These are phyloP conservation scores for Saturnia pavonia DNA, from an alignment of 2,888 invertebrate species.

Conservation along the genomic window DNA sequence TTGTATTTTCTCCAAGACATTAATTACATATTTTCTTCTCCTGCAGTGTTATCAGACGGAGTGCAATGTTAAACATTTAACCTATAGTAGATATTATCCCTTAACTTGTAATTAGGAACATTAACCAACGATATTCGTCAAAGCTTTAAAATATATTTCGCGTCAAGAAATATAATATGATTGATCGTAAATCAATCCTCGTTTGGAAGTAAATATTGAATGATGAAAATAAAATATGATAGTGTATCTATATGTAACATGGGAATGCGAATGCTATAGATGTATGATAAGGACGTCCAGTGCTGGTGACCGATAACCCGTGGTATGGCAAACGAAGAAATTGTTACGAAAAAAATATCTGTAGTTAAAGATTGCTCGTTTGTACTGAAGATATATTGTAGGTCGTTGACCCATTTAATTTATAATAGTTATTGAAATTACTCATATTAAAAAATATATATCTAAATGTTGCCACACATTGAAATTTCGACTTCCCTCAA, in stretches of 20 bases:
- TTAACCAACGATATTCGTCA: conserved; percentile 12
- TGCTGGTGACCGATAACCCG: conserved; percentile 3
- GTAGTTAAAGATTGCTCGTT: background rate
- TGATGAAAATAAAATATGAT: conserved; percentile 13
- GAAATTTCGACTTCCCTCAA: too few relatives aligned
- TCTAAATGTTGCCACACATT: too few relatives aligned
- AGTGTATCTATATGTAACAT: conserved; percentile 18
- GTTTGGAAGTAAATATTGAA: conserved; percentile 14
- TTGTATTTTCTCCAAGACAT: too few relatives aligned
- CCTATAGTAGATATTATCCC: too few relatives aligned
- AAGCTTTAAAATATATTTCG: conserved; percentile 25
- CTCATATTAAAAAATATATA: background rate
- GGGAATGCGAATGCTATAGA: conserved; percentile 11
- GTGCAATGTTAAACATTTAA: too few relatives aligned
- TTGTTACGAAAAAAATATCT: conserved; percentile 20
- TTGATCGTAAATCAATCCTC: conserved; percentile 14
- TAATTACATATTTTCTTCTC: too few relatives aligned
- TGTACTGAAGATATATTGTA: background rate
- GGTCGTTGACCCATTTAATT: background rate
- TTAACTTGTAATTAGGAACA: background rate
- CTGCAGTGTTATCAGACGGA: too few relatives aligned
- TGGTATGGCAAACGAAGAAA: conserved; percentile 1
- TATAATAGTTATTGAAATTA: background rate
- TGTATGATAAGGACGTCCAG: background rate
- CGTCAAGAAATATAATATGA: background rate